Base-by-base conservation (phyloP, 1,140 invertebrate species). In the Musca domestica region DNA sequence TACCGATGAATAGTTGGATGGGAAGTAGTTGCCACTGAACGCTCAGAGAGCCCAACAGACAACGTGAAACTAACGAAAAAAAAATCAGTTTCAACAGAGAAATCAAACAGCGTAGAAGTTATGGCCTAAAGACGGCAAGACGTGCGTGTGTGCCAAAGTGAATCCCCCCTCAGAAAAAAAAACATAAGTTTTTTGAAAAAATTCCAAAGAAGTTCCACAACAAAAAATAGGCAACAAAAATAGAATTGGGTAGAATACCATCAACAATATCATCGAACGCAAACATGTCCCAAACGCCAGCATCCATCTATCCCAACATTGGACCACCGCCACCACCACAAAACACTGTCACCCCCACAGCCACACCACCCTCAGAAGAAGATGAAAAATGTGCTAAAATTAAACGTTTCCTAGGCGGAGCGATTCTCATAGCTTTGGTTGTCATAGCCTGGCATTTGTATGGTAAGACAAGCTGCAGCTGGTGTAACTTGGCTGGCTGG, bases 401-500 rank as follows among this genome's bases (percentile, higher is more conserved):
- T 1, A 80, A 80, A 52, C 74, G 77, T 71, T 80, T 77, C 34
- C 70, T 80, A 4, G 70, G 80, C 19, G 22, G 77, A 46, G 76
- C 61, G 5, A 67, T 79, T 23, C 64, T 80, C 41, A 69, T 72
- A 22, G 75, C 76, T 41, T 71, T 77, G 41, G 73, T 70, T 51
- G 74, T 80, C 22, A 72, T 80, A 17, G 71, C 77, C 41, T 80
- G 76, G 76, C 77, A 80, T 68, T 75, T 80, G 64, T 80, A 80
- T 67, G 77, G 77, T 80, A 52, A 68, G 48, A 41, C 15, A 69
- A 73, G 22, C 72, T 3, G 46, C 19, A n/a, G 19, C 23, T 54
- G 27, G 1, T 30, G 52, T 34, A 51, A 51, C 10, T 17, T 51
- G 3, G 7, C 41, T 15, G 15, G 7, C 41, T 9, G 7, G 7